Conservation (phyloP, 1,140 invertebrate genomes). For the Brachionus paranguensis region DNA sequence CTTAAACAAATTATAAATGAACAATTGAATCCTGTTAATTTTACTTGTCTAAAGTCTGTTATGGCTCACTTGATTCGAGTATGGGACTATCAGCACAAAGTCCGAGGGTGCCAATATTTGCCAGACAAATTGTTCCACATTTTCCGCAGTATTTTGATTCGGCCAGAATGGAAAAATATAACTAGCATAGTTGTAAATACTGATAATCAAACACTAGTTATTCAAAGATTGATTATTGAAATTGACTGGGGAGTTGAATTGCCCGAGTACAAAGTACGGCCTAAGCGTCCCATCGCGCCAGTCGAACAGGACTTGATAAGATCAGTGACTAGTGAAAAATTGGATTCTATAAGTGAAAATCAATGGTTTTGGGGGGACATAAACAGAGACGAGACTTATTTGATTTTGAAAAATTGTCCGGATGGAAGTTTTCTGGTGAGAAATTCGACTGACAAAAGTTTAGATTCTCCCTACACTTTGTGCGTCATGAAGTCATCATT, state of each 20-base stretch:
- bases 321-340: not conserved
- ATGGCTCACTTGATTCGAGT: constrained; percentile 22
- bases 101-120: constrained; percentile 27
- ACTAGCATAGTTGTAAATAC: constrained; percentile 14
- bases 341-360: not conserved
- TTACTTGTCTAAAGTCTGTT: not conserved
- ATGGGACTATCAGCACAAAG: not conserved
- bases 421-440: constrained; percentile 29
- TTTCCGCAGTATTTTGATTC: not conserved
- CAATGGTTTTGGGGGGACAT: constrained; percentile 34
- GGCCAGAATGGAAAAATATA: constrained; percentile 8
- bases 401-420: constrained; percentile 27
- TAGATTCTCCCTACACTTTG: not conserved
- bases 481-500: constrained; percentile 11
- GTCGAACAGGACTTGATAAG: not conserved
- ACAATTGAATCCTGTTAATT: not conserved
- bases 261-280: constrained; percentile 10
- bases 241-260: constrained; percentile 6
- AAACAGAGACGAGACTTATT: not conserved
- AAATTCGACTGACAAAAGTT: constrained; percentile 8
- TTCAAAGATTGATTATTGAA: constrained; percentile 23
- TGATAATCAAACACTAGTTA: constrained; percentile 10
- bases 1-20: constrained; percentile 3
- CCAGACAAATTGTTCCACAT: constrained; percentile 35
- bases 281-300: not conserved